Base-by-base conservation (phyloP, 2,888 invertebrate species). In the Amiota communis region DNA sequence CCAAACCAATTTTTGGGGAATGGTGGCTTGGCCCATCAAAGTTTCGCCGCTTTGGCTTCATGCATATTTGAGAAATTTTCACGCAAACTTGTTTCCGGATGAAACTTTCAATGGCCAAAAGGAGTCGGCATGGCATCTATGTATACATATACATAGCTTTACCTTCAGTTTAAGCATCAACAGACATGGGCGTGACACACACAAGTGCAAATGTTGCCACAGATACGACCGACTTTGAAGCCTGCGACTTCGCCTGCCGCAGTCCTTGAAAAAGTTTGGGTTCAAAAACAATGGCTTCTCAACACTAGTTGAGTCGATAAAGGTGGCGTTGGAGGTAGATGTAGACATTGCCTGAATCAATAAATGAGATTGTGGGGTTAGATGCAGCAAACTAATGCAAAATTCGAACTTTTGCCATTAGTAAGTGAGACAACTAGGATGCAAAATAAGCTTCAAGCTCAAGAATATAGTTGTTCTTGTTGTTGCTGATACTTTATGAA, bases 231-330 rank as follows among this genome's bases (percentile, higher is more conserved):
- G n/a, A 46, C 53, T 68, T 68, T 53, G 12, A 53, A 68, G 67
- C 67, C 36, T 63, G 63, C 23, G 36, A 46, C 8, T 36, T 23
- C 23, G 67, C 51, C 47, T 68, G 81, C 76, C 79, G 79, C 81
- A 84, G 80, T 83, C 82, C 85, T 84, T 83, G 85, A 85, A 82
- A 36, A 82, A 83, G 17, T 80, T 80, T 83, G 73, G 67, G 80
- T 36, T 36, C 59, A 20, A 59, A 59, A 59, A 59, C 59, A 59
- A 59, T 59, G 59, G 20, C 17, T 36, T 36, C 8, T n/a, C 23
- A 63, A n/a, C 2, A 63, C 20, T 61, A 17, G 15, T 23, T 61
- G 23, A 36, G 36, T 61, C 10, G 61, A 61, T 61, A 20, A 6
- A 61, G 53, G 53, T 51, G n/a, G 12, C n/a, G 53, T 51, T 3